These are phyloP conservation scores for Bathynomus jamesi DNA, from an alignment of 1,140 invertebrate species.

Conservation along the genomic window DNA sequence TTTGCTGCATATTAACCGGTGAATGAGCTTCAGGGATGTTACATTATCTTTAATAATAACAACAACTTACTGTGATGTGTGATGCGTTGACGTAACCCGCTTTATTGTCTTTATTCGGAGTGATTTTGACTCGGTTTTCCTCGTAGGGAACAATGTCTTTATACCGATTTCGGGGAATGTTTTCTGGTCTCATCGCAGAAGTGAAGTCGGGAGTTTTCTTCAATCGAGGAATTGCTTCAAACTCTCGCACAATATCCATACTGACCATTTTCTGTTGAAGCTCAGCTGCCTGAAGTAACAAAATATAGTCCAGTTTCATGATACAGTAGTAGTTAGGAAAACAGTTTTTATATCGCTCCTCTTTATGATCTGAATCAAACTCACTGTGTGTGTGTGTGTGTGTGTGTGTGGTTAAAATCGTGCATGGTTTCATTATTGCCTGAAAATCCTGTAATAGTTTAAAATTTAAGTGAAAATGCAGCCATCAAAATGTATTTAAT, in stretches of 20 bases:
- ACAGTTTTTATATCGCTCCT: no score
- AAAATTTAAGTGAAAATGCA: no score
- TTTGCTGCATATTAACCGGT: no score
- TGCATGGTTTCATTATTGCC: no score
- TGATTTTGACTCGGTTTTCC: slow-evolving; percentile 69
- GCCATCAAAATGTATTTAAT: neutral
- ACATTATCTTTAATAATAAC: no score
- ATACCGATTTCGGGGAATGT: slow-evolving; percentile 50
- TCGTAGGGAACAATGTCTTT: slow-evolving; percentile 78
- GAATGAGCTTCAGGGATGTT: no score
- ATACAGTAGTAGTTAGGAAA: no score
- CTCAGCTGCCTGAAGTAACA: slow-evolving; percentile 59
- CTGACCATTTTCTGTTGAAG: slow-evolving; percentile 71
- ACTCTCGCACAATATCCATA: slow-evolving; percentile 73
- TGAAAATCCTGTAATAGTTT: no score
- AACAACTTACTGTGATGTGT: slow-evolving; percentile 64
- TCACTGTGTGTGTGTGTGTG: no score
- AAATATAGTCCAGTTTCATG: no score
- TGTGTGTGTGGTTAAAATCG: no score
- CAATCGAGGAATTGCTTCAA: slow-evolving; percentile 74
- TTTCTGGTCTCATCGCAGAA: slow-evolving; percentile 58
- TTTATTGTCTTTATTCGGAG: slow-evolving; percentile 66
- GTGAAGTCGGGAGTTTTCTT: slow-evolving; percentile 58
- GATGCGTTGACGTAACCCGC: slow-evolving; percentile 85
- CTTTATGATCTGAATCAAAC: no score